phyloP scores from a whole-genome alignment of 2,797 vertebrate genomes.

The Enoplosus armatus region DNA sequence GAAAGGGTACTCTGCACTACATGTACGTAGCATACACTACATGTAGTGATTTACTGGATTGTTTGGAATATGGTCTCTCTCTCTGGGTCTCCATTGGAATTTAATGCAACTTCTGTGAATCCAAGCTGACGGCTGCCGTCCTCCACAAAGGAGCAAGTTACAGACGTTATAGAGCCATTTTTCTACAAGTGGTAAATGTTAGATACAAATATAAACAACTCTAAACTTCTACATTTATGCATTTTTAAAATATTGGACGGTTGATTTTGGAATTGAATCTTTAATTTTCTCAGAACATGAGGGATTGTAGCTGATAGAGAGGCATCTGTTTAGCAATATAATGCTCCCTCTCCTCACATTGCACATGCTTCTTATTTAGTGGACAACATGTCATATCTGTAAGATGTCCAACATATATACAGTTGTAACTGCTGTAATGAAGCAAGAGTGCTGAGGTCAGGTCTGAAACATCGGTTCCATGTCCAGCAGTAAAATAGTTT shows the following conservation, averaged over 20 bases:
- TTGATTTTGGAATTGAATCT: not conserved
- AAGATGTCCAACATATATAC: constrained; percentile 42
- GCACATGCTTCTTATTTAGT: constrained; percentile 20
- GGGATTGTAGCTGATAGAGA: not conserved
- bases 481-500: constrained; percentile 40
- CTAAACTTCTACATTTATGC: not conserved
- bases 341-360: constrained; percentile 6
- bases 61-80: not conserved
- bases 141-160: not conserved
- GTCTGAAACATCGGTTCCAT: constrained; percentile 18
- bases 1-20: too few species aligned
- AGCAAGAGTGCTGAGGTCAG: constrained; percentile 31
- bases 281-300: not conserved
- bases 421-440: constrained; percentile 25
- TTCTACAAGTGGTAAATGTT: not conserved
- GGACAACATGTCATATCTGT: constrained; percentile 45
- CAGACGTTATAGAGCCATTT: not conserved
- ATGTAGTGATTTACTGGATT: not conserved
- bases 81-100: not conserved
- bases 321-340: not conserved
- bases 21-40: too few species aligned
- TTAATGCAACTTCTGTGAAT: not conserved
- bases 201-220: not conserved
- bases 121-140: not conserved
- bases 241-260: not conserved